Percentiles rank a stretch among this genome's conserved stretches.
These are phyloP conservation scores for Trichonephila clavipes DNA, from an alignment of 1,140 invertebrate species.

Conservation along the genomic window DNA sequence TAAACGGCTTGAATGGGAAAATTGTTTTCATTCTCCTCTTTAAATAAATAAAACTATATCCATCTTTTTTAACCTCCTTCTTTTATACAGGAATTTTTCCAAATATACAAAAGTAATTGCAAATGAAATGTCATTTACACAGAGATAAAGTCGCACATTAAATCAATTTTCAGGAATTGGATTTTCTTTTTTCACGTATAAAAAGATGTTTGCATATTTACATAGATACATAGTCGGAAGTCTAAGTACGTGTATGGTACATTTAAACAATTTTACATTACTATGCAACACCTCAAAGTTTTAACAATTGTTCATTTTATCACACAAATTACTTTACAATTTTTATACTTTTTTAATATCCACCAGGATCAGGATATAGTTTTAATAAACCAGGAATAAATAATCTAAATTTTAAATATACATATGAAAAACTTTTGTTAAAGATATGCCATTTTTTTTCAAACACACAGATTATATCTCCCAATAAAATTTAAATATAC, in stretches of 20 bases:
- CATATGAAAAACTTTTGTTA: too few species aligned
- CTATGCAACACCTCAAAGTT: constrained; percentile 58
- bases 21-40: not conserved
- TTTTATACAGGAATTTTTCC: not conserved
- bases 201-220: constrained; percentile 66
- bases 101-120: constrained; percentile 22
- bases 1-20: not conserved
- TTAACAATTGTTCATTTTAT: constrained; percentile 64
- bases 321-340: constrained; percentile 9
- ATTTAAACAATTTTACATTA: constrained; percentile 58
- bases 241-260: constrained; percentile 61
- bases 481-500: not conserved
- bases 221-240: constrained; percentile 56
- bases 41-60: not conserved
- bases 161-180: constrained; percentile 8
- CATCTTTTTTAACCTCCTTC: not conserved
- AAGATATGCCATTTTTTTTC: constrained; percentile 4
- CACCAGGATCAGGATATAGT: too few species aligned
- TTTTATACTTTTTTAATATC: not conserved
- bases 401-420: too few species aligned
- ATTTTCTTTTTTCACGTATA: constrained; percentile 44
- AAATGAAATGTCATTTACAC: constrained; percentile 13
- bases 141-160: constrained; percentile 32
- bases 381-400: too few species aligned
- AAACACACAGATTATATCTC: constrained; percentile 3